Conservation (phyloP, 1,140 invertebrate species). For the Odontomachus brunneus region DNA sequence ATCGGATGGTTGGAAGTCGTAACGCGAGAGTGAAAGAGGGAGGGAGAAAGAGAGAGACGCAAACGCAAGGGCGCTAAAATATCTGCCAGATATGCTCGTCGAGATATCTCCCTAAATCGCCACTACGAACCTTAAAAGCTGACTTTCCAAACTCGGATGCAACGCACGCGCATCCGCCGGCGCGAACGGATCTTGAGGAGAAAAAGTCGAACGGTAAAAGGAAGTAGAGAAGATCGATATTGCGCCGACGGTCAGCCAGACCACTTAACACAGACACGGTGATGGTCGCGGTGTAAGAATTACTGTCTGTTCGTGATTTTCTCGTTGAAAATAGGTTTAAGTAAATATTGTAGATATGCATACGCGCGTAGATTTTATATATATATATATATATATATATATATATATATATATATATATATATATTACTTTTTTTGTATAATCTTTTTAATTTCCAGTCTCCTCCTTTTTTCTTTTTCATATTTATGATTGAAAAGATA, state of each 20-base stretch:
- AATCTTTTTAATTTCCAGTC: background rate
- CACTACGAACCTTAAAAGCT: slow-evolving; percentile 8
- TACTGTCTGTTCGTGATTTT: background rate
- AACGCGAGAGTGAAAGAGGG: slow-evolving; percentile 20
- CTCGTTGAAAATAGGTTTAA: too few species aligned
- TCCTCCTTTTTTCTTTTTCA: background rate
- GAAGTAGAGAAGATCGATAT: slow-evolving; percentile 26
- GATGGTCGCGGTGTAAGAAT: background rate
- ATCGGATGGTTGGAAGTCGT: slow-evolving; percentile 44
- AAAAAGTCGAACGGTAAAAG: background rate
- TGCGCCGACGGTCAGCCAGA: background rate
- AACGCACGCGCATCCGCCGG: slow-evolving; percentile 1
- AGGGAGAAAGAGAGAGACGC: too few species aligned
- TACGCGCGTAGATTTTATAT: too few species aligned
- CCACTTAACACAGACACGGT: background rate
- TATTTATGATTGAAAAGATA: background rate
- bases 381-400: too few species aligned
- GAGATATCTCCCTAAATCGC: slow-evolving; percentile 32
- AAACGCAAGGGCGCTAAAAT: slow-evolving; percentile 26
- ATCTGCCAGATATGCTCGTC: slow-evolving; percentile 40
- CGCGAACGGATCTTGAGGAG: background rate
- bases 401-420: too few species aligned
- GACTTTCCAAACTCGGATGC: background rate
- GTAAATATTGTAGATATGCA: too few species aligned
- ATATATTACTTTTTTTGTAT: background rate